Evolutionary conservation across 1,140 invertebrate genomes (phyloP).

Genomic region (Trialeurodes vaporariorum): DNA sequence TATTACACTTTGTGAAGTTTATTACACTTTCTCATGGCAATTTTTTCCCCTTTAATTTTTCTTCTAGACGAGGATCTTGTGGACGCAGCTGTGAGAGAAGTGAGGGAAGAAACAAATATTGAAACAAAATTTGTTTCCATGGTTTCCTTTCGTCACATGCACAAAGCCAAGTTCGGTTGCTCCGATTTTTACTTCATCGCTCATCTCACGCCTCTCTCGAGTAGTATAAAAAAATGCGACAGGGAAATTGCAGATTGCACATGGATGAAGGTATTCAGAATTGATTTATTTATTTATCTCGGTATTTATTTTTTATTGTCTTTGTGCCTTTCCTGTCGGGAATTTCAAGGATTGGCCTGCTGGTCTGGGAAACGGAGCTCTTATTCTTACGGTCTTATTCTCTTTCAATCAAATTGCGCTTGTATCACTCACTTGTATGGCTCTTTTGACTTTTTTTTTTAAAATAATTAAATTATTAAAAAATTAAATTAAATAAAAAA

Average conservation of each 20-base stretch:
- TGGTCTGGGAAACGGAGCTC: too few species aligned
- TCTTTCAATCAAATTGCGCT: too few species aligned
- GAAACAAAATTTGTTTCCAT: slow-evolving; percentile 58
- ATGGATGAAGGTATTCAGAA: slow-evolving; percentile 74
- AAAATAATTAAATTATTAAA: too few species aligned
- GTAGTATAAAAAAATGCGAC: slow-evolving; percentile 51
- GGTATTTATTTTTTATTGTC: too few species aligned
- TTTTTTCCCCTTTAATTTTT: too few species aligned
- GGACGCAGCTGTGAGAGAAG: slow-evolving; percentile 68
- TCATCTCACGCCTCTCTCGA: slow-evolving; percentile 50
- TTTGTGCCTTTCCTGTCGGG: too few species aligned
- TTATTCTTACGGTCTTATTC: too few species aligned
- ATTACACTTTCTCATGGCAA: slow-evolving; percentile 8
- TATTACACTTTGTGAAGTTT: not conserved
- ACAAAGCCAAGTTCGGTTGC: slow-evolving; percentile 58
- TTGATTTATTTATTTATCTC: too few species aligned
- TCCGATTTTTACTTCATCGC: slow-evolving; percentile 76
- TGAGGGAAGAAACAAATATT: slow-evolving; percentile 80
- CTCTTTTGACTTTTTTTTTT: too few species aligned
- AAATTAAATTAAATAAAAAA: too few species aligned
- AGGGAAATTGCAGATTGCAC: slow-evolving; percentile 59
- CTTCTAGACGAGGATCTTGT: slow-evolving; percentile 63
- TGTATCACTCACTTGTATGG: too few species aligned
- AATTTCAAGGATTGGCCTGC: too few species aligned
- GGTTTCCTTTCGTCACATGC: slow-evolving; percentile 62